Conservation (phyloP, 2,888 invertebrate genomes). For the Eristalis intricaria region DNA sequence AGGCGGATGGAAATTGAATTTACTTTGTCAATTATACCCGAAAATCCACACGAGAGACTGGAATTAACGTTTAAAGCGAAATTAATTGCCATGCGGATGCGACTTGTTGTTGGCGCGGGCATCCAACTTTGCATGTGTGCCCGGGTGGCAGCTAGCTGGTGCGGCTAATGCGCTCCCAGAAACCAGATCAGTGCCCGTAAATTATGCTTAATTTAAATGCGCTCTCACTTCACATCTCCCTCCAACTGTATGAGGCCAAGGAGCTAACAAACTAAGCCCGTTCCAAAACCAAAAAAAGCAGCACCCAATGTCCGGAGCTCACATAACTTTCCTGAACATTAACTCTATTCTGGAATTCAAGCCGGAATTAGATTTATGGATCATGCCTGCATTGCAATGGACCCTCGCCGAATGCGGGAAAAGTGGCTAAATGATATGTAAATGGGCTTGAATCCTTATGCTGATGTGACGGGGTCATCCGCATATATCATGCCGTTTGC, state of each 20-base stretch:
- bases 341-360: constrained; percentile 46
- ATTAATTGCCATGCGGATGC: constrained; percentile 63
- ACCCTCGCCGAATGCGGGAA: constrained; percentile 24
- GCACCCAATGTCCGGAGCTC: constrained; percentile 3
- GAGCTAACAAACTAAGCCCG: constrained; percentile 17
- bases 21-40: constrained; percentile 60
- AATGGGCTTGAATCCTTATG: constrained; percentile 53
- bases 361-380: constrained; percentile 57
- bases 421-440: constrained; percentile 46
- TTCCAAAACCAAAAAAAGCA: not conserved
- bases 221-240: constrained; percentile 12
- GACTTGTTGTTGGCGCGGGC: constrained; percentile 34
- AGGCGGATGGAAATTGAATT: constrained; percentile 55
- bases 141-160: not conserved
- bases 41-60: constrained; percentile 60
- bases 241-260: not conserved
- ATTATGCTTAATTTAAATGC: constrained; percentile 56
- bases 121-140: not conserved
- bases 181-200: constrained; percentile 29
- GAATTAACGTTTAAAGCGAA: constrained; percentile 55
- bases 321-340: constrained; percentile 52
- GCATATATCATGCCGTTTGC: constrained; percentile 54
- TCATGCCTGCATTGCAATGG: constrained; percentile 38
- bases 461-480: constrained; percentile 43
- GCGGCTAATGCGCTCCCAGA: constrained; percentile 16